Conservation (phyloP, 2,888 invertebrate species). For the Parelbella ahira region DNA sequence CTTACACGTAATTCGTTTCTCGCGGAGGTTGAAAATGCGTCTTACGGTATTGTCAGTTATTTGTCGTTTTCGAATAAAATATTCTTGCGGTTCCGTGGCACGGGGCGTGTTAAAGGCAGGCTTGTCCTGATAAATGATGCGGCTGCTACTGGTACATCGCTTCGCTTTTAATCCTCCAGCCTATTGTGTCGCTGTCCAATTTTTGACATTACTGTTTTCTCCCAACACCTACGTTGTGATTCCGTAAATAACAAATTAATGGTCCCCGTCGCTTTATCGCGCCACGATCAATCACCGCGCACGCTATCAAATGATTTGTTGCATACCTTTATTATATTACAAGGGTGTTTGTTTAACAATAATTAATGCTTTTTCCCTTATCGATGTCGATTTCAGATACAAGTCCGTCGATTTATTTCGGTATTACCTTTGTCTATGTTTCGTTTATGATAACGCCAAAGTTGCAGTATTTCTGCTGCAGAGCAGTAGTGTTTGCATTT, state of each 20-base stretch:
- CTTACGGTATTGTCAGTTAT: conserved; percentile 6
- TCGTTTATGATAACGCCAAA: too few species aligned
- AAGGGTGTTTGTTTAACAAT: conserved; percentile 32
- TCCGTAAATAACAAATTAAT: conserved; percentile 69
- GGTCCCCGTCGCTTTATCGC: conserved; percentile 56
- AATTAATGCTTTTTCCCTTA: conserved; percentile 27
- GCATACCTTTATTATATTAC: conserved; percentile 30
- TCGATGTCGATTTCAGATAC: conserved; percentile 15
- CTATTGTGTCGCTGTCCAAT: conserved; percentile 70
- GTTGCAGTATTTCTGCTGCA: too few species aligned
- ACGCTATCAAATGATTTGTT: conserved; percentile 50
- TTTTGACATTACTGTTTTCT: conserved; percentile 70
- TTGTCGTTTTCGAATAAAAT: conserved; percentile 19
- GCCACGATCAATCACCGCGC: conserved; percentile 55
- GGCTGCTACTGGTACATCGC: conserved; percentile 69
- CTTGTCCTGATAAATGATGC: conserved; percentile 75
- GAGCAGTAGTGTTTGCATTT: too few species aligned
- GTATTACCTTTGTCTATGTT: too few species aligned
- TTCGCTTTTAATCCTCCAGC: conserved; percentile 75
- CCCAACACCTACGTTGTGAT: conserved; percentile 55
- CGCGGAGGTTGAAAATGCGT: too few species aligned
- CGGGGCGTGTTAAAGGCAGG: conserved; percentile 46
- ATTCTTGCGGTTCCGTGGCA: conserved; percentile 28
- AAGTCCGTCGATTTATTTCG: conserved; percentile 3
- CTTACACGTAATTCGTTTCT: too few species aligned